Conservation (phyloP, 1,140 invertebrate genomes). For the Drosophila novamexicana region DNA sequence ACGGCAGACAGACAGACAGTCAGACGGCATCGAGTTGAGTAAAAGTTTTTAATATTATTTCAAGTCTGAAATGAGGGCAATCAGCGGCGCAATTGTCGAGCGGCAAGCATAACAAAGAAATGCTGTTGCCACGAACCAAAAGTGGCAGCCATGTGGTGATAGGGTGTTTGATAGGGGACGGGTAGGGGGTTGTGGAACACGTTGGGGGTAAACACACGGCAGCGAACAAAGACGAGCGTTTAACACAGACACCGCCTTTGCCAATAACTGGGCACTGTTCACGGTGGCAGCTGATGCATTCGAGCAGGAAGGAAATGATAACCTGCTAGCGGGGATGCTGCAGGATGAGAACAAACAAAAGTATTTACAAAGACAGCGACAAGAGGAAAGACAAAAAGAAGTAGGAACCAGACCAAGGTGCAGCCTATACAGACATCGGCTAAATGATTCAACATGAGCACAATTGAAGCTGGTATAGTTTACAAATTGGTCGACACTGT, state of each 20-base stretch:
- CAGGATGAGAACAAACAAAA: constrained; percentile 67
- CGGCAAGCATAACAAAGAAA: constrained; percentile 78
- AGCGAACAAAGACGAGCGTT: constrained; percentile 41
- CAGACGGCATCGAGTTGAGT: constrained; percentile 46
- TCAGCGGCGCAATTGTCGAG: constrained; percentile 80
- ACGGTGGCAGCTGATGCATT: constrained; percentile 41
- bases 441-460: constrained; percentile 23
- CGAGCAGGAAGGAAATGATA: constrained; percentile 40
- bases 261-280: constrained; percentile 56
- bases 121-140: constrained; percentile 50
- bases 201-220: constrained; percentile 28
- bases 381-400: constrained; percentile 56
- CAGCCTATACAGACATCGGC: constrained; percentile 1
- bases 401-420: constrained; percentile 13
- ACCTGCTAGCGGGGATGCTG: constrained; percentile 34
- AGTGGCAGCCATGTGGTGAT: constrained; percentile 4
- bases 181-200: background rate
- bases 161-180: background rate
- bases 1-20: constrained; percentile 1
- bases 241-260: constrained; percentile 48
- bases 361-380: constrained; percentile 37
- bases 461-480: constrained; percentile 54
- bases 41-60: constrained; percentile 83
- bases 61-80: constrained; percentile 82
- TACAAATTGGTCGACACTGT: constrained; percentile 74